phyloP scores from a whole-genome alignment of 2,888 invertebrate genomes.

The Imbricaverruca yamaguchii region DNA sequence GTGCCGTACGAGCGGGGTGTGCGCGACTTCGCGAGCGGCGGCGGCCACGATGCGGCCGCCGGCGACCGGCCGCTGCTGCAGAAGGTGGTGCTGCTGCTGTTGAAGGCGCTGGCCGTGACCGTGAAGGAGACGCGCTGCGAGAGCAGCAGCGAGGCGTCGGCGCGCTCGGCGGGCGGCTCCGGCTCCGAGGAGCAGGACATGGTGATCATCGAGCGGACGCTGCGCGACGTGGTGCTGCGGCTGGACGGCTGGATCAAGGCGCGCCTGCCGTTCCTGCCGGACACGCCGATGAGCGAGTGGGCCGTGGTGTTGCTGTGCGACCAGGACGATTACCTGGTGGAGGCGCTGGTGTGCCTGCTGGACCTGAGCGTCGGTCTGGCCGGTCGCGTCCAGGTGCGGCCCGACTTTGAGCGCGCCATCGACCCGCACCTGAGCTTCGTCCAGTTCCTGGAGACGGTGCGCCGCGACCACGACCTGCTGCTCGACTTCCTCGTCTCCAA shows the following conservation, averaged over 20 bases:
- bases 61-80: slow-evolving; percentile 62
- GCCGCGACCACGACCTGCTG: slow-evolving; percentile 69
- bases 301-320: slow-evolving; percentile 79
- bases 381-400: background rate
- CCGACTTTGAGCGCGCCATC: slow-evolving; percentile 56
- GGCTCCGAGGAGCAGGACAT: slow-evolving; percentile 65
- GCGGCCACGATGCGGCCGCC: slow-evolving; percentile 37
- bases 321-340: slow-evolving; percentile 83
- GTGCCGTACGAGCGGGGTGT: slow-evolving; percentile 7
- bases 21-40: background rate
- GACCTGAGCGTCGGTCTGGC: slow-evolving; percentile 74
- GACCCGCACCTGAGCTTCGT: slow-evolving; percentile 81
- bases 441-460: slow-evolving; percentile 73
- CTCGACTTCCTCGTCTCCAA: slow-evolving; percentile 83
- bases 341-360: slow-evolving; percentile 83
- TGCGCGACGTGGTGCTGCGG: slow-evolving; percentile 64
- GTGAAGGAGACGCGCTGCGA: slow-evolving; percentile 83
- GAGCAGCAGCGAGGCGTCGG: slow-evolving; percentile 56
- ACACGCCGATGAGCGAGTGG: slow-evolving; percentile 78
- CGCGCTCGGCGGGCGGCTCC: slow-evolving; percentile 57
- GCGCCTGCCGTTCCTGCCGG: slow-evolving; percentile 74
- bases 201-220: slow-evolving; percentile 77
- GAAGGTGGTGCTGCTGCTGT: slow-evolving; percentile 73
- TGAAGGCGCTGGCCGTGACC: slow-evolving; percentile 81
- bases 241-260: slow-evolving; percentile 73